Percentiles rank a stretch among this genome's conserved stretches.
Conservation (phyloP, 2,113 vertebrate genomes). For the Onychostoma macrolepis region DNA sequence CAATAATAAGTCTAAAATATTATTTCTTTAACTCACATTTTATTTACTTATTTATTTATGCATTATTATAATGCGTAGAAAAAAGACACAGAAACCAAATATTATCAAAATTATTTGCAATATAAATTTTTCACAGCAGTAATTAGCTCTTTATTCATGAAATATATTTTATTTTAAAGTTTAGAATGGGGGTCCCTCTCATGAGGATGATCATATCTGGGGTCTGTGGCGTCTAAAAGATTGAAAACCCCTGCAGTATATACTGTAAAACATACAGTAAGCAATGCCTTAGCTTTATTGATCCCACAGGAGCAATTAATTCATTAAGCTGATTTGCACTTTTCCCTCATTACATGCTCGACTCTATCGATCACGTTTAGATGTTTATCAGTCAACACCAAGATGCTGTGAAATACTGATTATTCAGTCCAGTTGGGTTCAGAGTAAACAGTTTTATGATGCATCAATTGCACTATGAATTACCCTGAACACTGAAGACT, state of each 20-base stretch:
- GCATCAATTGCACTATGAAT: background rate
- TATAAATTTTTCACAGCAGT: background rate
- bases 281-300: background rate
- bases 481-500: too few species aligned
- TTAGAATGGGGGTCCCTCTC: background rate
- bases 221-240: background rate
- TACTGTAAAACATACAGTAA: background rate
- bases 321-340: background rate
- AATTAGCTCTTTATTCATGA: background rate
- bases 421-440: background rate
- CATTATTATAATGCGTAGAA: background rate
- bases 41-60: background rate
- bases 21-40: background rate
- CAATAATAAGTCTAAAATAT: background rate
- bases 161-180: background rate
- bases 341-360: background rate
- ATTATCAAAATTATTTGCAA: background rate
- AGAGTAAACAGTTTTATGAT: background rate
- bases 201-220: background rate
- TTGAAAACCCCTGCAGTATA: background rate
- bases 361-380: background rate
- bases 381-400: background rate
- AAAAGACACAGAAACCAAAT: background rate
- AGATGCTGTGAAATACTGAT: background rate
- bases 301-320: background rate